These are phyloP conservation scores for Falco naumanni DNA, from an alignment of 2,797 vertebrate species.

Conservation along the genomic window DNA sequence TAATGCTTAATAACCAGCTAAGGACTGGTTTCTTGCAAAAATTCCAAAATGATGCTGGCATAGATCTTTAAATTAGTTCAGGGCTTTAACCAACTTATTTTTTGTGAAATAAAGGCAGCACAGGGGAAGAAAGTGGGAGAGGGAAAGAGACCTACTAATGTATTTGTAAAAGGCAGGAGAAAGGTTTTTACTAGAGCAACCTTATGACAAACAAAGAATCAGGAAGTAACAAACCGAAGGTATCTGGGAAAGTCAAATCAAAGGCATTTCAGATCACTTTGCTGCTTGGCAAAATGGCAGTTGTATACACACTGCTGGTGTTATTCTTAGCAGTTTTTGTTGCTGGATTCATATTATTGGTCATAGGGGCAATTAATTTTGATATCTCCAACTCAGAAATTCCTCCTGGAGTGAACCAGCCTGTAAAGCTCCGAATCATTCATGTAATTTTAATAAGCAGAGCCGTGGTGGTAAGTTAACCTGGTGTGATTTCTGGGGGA, in stretches of 20 bases:
- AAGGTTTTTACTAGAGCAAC: neutral
- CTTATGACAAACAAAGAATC: neutral
- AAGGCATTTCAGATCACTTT: slow-evolving; percentile 10
- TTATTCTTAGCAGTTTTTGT: slow-evolving; percentile 52
- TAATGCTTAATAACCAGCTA: neutral
- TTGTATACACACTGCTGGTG: slow-evolving; percentile 73
- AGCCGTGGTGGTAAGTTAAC: slow-evolving; percentile 81
- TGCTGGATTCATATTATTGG: slow-evolving; percentile 63
- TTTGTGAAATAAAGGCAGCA: neutral
- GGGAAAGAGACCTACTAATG: neutral
- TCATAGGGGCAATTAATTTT: slow-evolving; percentile 82
- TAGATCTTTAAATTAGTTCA: neutral
- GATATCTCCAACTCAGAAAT: slow-evolving; percentile 83
- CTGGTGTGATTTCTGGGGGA: neutral
- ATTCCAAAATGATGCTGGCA: neutral
- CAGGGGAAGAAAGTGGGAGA: neutral
- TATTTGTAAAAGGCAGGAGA: neutral
- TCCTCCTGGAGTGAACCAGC: slow-evolving; percentile 79
- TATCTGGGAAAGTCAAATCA: slow-evolving; percentile 31
- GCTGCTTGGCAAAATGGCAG: slow-evolving; percentile 55
- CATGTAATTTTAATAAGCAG: slow-evolving; percentile 75
- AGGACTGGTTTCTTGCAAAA: neutral
- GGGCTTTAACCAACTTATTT: neutral
- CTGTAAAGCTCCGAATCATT: slow-evolving; percentile 76
- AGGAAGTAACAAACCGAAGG: slow-evolving; percentile 23